These are phyloP conservation scores for Candoia aspera DNA, from an alignment of 2,113 vertebrate species.

Conservation along the genomic window DNA sequence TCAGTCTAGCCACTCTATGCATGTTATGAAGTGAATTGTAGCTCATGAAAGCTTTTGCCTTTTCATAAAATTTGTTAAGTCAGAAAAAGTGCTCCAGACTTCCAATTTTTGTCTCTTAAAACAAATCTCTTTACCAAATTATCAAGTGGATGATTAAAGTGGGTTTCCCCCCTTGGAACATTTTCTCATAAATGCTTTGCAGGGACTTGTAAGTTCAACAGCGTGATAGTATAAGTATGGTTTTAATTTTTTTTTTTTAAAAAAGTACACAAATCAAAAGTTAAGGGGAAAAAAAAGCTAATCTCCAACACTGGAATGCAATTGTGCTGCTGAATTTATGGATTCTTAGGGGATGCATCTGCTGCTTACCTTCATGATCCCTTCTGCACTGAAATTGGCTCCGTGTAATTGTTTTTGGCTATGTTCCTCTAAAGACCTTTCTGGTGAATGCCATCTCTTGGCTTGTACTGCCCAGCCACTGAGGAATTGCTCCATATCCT, in stretches of 20 bases:
- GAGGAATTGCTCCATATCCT: conserved; percentile 58
- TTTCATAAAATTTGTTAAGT: not conserved
- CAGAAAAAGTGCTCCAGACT: not conserved
- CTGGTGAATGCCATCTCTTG: conserved; percentile 47
- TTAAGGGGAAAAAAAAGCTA: conserved; percentile 22
- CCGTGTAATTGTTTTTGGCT: conserved; percentile 48
- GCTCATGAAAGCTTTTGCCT: not conserved
- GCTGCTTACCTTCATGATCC: conserved; percentile 44
- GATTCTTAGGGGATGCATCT: conserved; percentile 36
- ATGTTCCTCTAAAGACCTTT: conserved; percentile 44
- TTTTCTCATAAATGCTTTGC: not conserved
- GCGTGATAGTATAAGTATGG: not conserved
- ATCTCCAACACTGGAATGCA: conserved; percentile 42
- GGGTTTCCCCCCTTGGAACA: not conserved
- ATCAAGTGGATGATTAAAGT: not conserved
- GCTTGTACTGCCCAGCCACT: conserved; percentile 45
- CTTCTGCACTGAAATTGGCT: conserved; percentile 44
- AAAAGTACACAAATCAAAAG: not conserved
- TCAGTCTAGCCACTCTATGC: not conserved
- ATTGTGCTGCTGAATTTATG: conserved; percentile 42
- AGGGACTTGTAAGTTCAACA: not conserved
- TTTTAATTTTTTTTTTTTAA: not conserved
- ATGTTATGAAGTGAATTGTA: not conserved
- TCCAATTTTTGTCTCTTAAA: not conserved
- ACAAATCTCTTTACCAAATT: not conserved